These are phyloP conservation scores for Eretmocerus hayati DNA, from an alignment of 2,888 invertebrate species.

Conservation along the genomic window DNA sequence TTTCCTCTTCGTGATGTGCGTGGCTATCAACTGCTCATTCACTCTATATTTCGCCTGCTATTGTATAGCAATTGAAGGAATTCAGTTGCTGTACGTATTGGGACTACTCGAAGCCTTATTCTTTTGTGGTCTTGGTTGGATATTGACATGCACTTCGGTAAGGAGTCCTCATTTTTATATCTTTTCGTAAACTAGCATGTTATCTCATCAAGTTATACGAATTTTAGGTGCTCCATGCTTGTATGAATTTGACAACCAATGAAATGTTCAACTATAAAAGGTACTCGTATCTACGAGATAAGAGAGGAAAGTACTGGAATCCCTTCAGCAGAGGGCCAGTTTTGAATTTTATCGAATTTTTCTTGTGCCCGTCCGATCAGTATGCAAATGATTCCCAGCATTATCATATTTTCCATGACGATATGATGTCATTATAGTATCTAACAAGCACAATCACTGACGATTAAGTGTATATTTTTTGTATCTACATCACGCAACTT, in stretches of 20 bases:
- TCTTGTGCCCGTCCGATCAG: constrained; percentile 76
- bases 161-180: constrained; percentile 38
- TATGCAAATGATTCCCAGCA: constrained; percentile 60
- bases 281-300: constrained; percentile 83
- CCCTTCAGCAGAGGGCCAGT: constrained; percentile 86
- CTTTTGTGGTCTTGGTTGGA: constrained; percentile 81
- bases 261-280: constrained; percentile 92
- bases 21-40: constrained; percentile 80
- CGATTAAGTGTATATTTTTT: too few species aligned
- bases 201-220: not conserved
- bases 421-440: constrained; percentile 45
- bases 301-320: constrained; percentile 81
- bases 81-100: constrained; percentile 76
- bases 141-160: constrained; percentile 81
- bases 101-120: constrained; percentile 76
- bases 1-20: constrained; percentile 79
- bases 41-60: constrained; percentile 84
- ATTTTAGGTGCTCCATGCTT: constrained; percentile 77
- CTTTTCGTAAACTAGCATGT: not conserved
- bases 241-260: constrained; percentile 90
- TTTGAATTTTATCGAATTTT: constrained; percentile 82
- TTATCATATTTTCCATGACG: constrained; percentile 60
- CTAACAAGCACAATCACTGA: too few species aligned
- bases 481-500: too few species aligned
- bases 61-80: constrained; percentile 76